phyloP scores from a whole-genome alignment of 1,140 invertebrate species.

The Eriocheir sinensis region DNA sequence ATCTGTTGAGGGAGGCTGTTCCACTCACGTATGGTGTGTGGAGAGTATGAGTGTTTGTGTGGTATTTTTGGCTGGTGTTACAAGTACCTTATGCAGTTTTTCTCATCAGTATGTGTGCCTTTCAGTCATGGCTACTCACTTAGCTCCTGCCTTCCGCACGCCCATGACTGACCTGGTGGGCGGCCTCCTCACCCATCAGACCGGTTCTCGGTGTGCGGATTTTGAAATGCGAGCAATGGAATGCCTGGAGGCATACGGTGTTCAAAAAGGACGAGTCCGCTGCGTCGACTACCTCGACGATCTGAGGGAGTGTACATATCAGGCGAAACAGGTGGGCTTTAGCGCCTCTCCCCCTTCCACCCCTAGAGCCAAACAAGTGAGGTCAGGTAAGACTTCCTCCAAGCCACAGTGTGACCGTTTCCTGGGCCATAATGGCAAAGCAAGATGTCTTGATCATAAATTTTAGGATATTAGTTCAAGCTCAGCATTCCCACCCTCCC shows the following conservation, averaged over 20 bases:
- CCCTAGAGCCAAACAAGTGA: neutral
- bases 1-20: too few relatives aligned
- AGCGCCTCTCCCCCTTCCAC: neutral
- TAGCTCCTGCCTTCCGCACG: slow-evolving; percentile 85
- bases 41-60: too few relatives aligned
- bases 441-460: neutral
- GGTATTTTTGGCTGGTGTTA: too few relatives aligned
- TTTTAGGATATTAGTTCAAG: too few relatives aligned
- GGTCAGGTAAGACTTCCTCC: neutral
- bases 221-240: slow-evolving; percentile 87
- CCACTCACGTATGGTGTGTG: too few relatives aligned
- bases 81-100: too few relatives aligned
- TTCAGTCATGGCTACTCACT: slow-evolving; percentile 65
- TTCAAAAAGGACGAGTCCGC: slow-evolving; percentile 83
- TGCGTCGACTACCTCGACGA: slow-evolving; percentile 86
- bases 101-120: too few relatives aligned
- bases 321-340: slow-evolving; percentile 83
- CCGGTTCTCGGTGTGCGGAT: slow-evolving; percentile 84
- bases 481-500: too few relatives aligned
- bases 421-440: neutral
- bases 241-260: slow-evolving; percentile 89
- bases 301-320: slow-evolving; percentile 86
- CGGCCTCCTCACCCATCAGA: slow-evolving; percentile 85
- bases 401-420: neutral
- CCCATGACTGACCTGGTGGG: slow-evolving; percentile 87